Evolutionary conservation across 2,113 vertebrate species (phyloP).

Genomic region (Nicator chloris): DNA sequence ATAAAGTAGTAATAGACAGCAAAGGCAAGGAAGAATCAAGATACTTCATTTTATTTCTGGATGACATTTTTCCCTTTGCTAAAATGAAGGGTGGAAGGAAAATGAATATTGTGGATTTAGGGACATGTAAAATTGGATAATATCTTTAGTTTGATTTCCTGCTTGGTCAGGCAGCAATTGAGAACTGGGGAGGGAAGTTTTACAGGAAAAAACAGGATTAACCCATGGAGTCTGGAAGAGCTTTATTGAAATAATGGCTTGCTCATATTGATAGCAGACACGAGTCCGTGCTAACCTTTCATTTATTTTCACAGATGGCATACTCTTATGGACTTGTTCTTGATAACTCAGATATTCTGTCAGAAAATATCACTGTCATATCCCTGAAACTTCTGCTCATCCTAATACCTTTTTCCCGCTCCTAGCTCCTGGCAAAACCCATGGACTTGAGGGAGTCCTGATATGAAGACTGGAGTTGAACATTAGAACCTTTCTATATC

Average conservation of each 20-base stretch:
- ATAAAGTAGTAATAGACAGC: not conserved
- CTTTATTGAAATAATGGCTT: not conserved
- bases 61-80: not conserved
- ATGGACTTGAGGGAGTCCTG: not conserved
- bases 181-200: not conserved
- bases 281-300: not conserved
- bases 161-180: not conserved
- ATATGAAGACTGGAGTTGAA: not conserved
- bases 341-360: not conserved
- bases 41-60: not conserved
- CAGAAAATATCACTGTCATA: not conserved
- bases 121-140: not conserved
- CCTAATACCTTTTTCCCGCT: not conserved
- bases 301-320: not conserved
- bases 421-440: not conserved
- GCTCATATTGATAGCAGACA: not conserved
- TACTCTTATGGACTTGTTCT: not conserved
- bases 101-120: not conserved
- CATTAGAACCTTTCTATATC: not conserved
- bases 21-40: not conserved
- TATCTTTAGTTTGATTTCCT: not conserved
- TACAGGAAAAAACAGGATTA: not conserved
- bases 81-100: not conserved
- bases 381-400: not conserved
- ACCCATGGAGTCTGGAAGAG: not conserved